phyloP scores from a whole-genome alignment of 1,140 invertebrate species.

The Drosophila cardini region DNA sequence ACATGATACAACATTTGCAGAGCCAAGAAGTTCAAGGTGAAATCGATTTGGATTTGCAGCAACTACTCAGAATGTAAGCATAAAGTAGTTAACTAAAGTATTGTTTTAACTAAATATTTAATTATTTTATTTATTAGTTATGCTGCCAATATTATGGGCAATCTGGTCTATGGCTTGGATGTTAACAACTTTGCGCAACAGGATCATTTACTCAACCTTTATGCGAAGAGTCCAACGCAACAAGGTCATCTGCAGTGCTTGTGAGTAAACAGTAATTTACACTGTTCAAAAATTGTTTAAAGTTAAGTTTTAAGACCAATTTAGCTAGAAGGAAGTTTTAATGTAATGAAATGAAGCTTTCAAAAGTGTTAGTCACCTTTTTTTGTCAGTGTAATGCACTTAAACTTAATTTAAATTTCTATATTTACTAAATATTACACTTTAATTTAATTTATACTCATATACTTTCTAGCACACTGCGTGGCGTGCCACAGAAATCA shows the following conservation, averaged over 20 bases:
- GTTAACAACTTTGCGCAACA: slow-evolving; percentile 70
- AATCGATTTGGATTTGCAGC: slow-evolving; percentile 64
- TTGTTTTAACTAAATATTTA: background rate
- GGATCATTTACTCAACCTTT: slow-evolving; percentile 69
- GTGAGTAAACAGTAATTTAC: slow-evolving; percentile 45
- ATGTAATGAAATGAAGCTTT: too few relatives aligned
- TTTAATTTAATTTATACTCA: background rate
- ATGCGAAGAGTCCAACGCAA: slow-evolving; percentile 32
- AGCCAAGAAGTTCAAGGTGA: background rate
- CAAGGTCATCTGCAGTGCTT: slow-evolving; percentile 59
- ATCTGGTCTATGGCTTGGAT: slow-evolving; percentile 73
- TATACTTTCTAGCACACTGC: slow-evolving; percentile 50
- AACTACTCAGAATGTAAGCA: slow-evolving; percentile 71
- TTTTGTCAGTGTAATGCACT: background rate
- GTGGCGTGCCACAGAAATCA: slow-evolving; percentile 65
- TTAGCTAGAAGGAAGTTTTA: too few relatives aligned
- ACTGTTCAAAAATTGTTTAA: background rate
- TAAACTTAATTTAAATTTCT: background rate
- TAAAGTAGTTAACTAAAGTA: background rate
- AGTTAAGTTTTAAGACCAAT: too few relatives aligned
- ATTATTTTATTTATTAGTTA: slow-evolving; percentile 43
- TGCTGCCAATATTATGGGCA: slow-evolving; percentile 72
- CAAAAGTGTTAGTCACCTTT: background rate
- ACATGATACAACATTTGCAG: slow-evolving; percentile 59
- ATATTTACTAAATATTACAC: background rate